phyloP scores from a whole-genome alignment of 2,888 invertebrate genomes.

The Lycia hirtaria region DNA sequence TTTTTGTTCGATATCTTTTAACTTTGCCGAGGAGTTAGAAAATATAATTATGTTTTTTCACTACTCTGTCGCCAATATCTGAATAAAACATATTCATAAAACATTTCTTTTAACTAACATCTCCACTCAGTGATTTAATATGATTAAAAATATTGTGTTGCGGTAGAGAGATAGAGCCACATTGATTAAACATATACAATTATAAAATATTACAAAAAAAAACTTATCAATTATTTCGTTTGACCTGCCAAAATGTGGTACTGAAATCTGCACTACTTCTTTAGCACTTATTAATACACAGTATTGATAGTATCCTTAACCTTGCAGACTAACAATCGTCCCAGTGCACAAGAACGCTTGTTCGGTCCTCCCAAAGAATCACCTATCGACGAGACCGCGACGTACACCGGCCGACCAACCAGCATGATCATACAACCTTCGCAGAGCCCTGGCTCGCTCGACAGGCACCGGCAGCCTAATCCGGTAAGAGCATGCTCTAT shows the following conservation, averaged over 20 bases:
- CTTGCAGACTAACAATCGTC: conserved; percentile 57
- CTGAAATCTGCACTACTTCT: not conserved
- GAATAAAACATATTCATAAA: no score
- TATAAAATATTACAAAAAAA: no score
- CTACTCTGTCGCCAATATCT: no score
- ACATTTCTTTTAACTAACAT: no score
- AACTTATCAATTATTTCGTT: no score
- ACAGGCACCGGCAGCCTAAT: conserved; percentile 57
- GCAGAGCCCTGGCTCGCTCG: conserved; percentile 84
- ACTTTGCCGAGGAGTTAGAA: no score
- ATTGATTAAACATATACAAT: no score
- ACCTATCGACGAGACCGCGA: conserved; percentile 64
- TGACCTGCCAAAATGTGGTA: not conserved
- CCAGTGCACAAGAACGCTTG: conserved; percentile 89
- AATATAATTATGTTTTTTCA: no score
- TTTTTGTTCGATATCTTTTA: no score
- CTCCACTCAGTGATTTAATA: no score
- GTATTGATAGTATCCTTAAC: not conserved
- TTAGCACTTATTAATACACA: not conserved
- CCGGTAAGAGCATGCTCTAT: conserved; percentile 31
- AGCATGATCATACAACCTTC: conserved; percentile 77
- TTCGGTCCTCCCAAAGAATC: conserved; percentile 84
- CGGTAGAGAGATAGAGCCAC: no score
- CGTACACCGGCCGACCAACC: conserved; percentile 73
- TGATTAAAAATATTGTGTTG: no score